Percentiles rank a stretch among this genome's conserved stretches.
Conservation (phyloP, 2,113 vertebrate genomes). For the Clarias batrachus region DNA sequence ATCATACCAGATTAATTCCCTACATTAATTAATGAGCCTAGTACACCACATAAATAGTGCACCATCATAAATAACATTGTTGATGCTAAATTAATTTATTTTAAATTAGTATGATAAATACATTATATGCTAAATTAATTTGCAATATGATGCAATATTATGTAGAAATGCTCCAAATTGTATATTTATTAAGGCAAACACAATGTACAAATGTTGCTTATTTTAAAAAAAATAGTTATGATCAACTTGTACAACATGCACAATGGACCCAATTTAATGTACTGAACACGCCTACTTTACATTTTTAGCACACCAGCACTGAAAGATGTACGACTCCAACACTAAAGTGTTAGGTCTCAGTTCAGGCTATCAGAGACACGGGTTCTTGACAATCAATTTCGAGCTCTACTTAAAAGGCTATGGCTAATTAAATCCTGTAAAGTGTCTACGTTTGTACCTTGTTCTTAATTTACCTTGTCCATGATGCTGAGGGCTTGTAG, state of each 20-base stretch:
- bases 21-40: too few relatives aligned
- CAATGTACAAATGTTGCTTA: too few relatives aligned
- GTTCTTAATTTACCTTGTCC: slow-evolving; percentile 79
- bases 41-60: too few relatives aligned
- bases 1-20: too few relatives aligned
- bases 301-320: neutral
- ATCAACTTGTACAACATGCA: neutral
- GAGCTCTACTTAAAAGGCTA: neutral
- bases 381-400: neutral
- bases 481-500: slow-evolving; percentile 77
- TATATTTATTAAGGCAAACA: neutral
- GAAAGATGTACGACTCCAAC: neutral
- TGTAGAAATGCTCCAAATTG: neutral
- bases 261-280: neutral
- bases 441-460: neutral
- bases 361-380: neutral
- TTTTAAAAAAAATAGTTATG: neutral
- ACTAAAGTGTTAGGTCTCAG: neutral
- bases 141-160: neutral
- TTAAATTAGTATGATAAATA: neutral
- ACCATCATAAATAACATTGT: neutral
- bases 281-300: neutral
- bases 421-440: neutral
- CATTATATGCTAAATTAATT: neutral
- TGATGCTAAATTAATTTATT: neutral